A percentile compares a stretch with the other conserved stretches of the same genome.
Conservation (phyloP, 2,797 vertebrate genomes). For the Monodelphis domestica region DNA sequence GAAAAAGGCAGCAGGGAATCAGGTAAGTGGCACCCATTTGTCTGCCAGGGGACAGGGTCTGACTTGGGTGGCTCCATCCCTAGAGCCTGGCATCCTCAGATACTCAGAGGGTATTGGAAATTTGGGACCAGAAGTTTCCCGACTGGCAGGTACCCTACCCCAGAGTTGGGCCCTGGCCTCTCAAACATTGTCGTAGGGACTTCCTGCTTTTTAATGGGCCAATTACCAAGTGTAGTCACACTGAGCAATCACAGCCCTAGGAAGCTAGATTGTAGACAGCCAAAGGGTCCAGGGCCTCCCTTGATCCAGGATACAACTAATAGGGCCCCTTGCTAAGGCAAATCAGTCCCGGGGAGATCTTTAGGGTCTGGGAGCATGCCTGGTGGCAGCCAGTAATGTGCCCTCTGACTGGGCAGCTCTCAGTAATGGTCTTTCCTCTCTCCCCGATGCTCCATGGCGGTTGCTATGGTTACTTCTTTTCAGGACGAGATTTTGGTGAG, state of each 20-base stretch:
- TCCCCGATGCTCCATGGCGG: constrained; percentile 89
- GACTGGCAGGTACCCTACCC: neutral
- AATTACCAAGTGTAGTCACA: neutral
- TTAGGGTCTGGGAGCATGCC: constrained; percentile 63
- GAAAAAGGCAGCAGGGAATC: constrained; percentile 97
- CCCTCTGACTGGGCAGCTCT: constrained; percentile 73
- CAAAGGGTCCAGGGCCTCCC: constrained; percentile 65
- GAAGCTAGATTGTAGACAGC: neutral
- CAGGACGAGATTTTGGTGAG: constrained; percentile 99
- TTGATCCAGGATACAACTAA: constrained; percentile 19
- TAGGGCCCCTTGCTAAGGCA: constrained; percentile 27
- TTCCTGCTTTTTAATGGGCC: neutral
- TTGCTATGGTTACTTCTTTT: constrained; percentile 91
- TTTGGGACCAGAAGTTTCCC: neutral
- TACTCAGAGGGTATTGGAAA: neutral
- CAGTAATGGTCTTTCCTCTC: constrained; percentile 88
- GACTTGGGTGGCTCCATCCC: neutral
- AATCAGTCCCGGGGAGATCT: constrained; percentile 40
- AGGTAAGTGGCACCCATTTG: constrained; percentile 86
- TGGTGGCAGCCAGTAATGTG: constrained; percentile 60
- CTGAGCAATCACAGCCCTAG: neutral
- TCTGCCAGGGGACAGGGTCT: neutral
- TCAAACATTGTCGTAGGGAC: neutral
- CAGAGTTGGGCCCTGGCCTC: neutral
- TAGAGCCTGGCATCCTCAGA: neutral